A percentile compares a stretch with the other conserved stretches of the same genome.
Evolutionary conservation across 1,140 invertebrate species (phyloP).

Genomic region (Calephelis virginiensis): DNA sequence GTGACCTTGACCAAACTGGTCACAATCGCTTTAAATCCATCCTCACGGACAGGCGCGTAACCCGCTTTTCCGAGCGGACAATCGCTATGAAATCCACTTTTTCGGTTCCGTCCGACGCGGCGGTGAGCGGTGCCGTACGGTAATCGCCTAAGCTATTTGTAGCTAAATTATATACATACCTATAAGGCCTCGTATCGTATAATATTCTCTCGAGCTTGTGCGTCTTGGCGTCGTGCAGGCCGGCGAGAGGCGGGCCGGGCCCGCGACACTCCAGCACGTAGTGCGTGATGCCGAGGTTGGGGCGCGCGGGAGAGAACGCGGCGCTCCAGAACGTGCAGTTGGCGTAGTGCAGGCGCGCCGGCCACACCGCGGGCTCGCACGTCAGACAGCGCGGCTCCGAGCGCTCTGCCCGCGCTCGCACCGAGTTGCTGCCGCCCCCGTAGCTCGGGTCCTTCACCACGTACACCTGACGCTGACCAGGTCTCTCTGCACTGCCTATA

Average conservation of each 20-base stretch:
- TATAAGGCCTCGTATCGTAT: slow-evolving; percentile 86
- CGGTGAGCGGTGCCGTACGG: too few species aligned
- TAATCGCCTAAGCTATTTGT: too few species aligned
- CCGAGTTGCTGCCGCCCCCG: slow-evolving; percentile 69
- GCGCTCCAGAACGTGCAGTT: slow-evolving; percentile 91
- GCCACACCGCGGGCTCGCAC: slow-evolving; percentile 87
- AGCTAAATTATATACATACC: slow-evolving; percentile 33
- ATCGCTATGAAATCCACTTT: too few species aligned
- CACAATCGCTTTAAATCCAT: too few species aligned
- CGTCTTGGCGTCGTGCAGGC: slow-evolving; percentile 84
- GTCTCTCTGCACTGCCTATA: slow-evolving; percentile 85
- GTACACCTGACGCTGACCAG: slow-evolving; percentile 92
- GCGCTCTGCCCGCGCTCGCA: slow-evolving; percentile 84
- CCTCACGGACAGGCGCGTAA: too few species aligned
- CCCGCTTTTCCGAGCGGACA: too few species aligned
- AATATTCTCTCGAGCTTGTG: slow-evolving; percentile 86
- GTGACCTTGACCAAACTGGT: too few species aligned
- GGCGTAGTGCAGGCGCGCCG: slow-evolving; percentile 85
- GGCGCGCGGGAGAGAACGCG: slow-evolving; percentile 80
- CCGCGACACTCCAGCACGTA: slow-evolving; percentile 90
- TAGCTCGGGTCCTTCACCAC: slow-evolving; percentile 83
- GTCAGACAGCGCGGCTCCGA: slow-evolving; percentile 89
- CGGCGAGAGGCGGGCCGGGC: slow-evolving; percentile 87
- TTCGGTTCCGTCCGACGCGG: too few species aligned
- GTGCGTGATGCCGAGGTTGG: slow-evolving; percentile 80